Evolutionary conservation across 2,797 vertebrate species (phyloP).

Genomic region (Rallus crepitans): DNA sequence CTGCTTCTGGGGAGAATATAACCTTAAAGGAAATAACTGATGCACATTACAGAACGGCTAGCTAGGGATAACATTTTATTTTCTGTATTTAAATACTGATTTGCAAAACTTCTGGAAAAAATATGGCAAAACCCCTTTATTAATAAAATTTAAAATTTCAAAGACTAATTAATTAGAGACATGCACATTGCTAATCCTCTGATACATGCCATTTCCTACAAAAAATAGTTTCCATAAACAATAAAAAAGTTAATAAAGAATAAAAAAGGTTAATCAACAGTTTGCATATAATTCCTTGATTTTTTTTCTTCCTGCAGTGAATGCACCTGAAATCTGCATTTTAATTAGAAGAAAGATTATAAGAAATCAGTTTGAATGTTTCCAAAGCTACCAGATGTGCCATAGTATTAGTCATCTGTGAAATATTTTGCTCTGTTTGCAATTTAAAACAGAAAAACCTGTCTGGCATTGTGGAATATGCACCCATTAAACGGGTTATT

Average conservation of each 20-base stretch:
- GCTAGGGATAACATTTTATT: neutral
- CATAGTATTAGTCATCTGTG: neutral
- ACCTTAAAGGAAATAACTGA: neutral
- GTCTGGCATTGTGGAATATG: neutral
- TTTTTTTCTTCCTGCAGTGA: neutral
- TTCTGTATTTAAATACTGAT: neutral
- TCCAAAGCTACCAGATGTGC: neutral
- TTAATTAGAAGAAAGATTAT: neutral
- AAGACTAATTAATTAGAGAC: constrained; percentile 22
- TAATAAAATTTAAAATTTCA: constrained; percentile 38
- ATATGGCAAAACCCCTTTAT: neutral
- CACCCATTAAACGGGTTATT: neutral
- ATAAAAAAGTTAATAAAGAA: constrained; percentile 36
- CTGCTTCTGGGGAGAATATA: neutral
- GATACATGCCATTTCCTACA: neutral
- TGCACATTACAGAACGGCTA: neutral
- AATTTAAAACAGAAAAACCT: neutral
- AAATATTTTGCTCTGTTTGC: neutral
- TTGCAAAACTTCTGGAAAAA: constrained; percentile 37
- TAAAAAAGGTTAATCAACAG: constrained; percentile 27
- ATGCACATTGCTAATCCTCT: constrained; percentile 10
- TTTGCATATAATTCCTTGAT: neutral
- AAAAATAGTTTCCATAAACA: constrained; percentile 22
- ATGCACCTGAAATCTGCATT: neutral
- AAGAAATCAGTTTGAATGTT: neutral